Conservation (phyloP, 2,888 invertebrate species). For the Lasioglossum figueresi region DNA sequence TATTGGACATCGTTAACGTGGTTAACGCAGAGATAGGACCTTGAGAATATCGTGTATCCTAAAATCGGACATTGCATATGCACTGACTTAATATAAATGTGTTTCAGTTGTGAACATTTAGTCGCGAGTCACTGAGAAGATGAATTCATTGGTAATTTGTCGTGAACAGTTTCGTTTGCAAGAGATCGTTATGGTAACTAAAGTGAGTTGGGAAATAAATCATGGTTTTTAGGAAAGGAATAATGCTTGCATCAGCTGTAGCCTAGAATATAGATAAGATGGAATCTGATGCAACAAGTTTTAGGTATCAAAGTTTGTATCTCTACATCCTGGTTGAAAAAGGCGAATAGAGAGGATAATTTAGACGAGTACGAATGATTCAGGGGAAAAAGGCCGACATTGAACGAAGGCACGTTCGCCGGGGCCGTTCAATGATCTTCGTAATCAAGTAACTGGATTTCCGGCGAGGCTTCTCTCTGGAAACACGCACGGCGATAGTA, state of each 20-base stretch:
- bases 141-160: not conserved
- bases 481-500: constrained; percentile 30
- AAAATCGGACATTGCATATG: too few relatives aligned
- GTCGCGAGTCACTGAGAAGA: not conserved
- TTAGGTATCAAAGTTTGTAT: not conserved
- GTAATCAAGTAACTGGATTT: constrained; percentile 4
- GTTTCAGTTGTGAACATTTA: too few relatives aligned
- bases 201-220: not conserved
- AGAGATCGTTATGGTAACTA: not conserved
- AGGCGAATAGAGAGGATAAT: not conserved
- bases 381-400: not conserved
- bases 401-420: not conserved
- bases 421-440: not conserved
- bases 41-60: too few relatives aligned
- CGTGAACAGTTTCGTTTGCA: not conserved
- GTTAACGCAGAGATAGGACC: too few relatives aligned
- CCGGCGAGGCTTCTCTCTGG: constrained; percentile 7
- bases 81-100: too few relatives aligned
- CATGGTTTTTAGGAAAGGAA: not conserved
- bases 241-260: not conserved
- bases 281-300: not conserved
- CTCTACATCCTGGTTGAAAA: not conserved
- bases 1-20: not conserved
- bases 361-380: not conserved
- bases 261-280: not conserved